Base-by-base conservation (phyloP, 2,113 vertebrate genomes). In the Cynocephalus volans region DNA sequence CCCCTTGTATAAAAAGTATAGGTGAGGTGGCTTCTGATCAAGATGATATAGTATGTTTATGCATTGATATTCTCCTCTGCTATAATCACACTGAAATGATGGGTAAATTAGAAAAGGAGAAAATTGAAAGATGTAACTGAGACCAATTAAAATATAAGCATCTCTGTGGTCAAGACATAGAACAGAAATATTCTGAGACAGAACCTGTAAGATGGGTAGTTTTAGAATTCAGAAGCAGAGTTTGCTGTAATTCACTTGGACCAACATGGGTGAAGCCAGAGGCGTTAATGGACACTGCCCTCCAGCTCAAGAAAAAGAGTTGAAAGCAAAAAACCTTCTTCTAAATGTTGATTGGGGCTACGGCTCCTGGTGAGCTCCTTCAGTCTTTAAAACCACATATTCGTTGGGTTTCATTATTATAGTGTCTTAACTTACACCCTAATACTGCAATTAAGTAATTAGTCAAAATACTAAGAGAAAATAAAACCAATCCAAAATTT, bases 101-200 rank as follows among this genome's bases (percentile, higher is more conserved):
- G 23, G 65, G 19, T 8, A 79, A 79, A 88, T 77, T 41, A 54
- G 21, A 54, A 88, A n/a, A 90, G 24, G 2, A 85, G 36, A 83
- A 83, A 88, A 56, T 64, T 70, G 45, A 77, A 76, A 90, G 8
- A 45, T 9, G 56, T 36, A 86, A 73, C 14, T 75, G 18, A 93
- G 45, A 90, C 82, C 10, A 69, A 81, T 60, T 75, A 76, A 86
- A 93, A 70, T 10, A 93, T 69, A 93, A 95, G 10, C 8, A 52
- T 62, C 31, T 94, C 19, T 77, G 24, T n/a, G 5, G 69, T 65
- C 48, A 88, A 69, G 76, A 41, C 45, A 69, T 5, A 82, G 8
- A 95, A 56, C 12, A 81, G 64, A 89, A 93, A 56, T 18, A 58
- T 52, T 28, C 4, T 67, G 48, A 58, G 58, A 88, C 9, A 50